Percentiles rank a stretch among this genome's conserved stretches.
Evolutionary conservation across 2,888 invertebrate genomes (phyloP).

Genomic region (Sinohyriopsis cumingii): DNA sequence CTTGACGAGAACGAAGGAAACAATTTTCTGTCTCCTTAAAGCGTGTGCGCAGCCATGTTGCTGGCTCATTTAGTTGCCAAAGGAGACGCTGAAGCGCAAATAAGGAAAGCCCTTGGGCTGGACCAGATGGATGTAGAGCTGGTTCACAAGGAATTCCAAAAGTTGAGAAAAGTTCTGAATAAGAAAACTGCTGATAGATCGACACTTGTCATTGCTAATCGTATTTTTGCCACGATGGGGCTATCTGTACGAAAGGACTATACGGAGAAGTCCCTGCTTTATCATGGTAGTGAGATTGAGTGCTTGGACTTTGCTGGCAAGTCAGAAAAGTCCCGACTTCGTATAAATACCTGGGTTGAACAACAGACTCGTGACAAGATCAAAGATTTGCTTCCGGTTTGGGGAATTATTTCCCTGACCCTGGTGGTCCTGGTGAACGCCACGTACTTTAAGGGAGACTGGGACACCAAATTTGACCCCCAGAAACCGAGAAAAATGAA

Average conservation of each 20-base stretch:
- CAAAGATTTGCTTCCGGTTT: conserved; percentile 80
- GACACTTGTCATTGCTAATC: conserved; percentile 32
- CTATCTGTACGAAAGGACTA: no score
- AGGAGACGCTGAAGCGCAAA: conserved; percentile 28
- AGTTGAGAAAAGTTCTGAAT: conserved; percentile 19
- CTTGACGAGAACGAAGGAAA: conserved; percentile 13
- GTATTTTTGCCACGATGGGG: no score
- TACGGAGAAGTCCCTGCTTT: no score
- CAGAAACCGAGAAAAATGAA: no score
- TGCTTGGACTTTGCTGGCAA: no score
- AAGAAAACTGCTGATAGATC: conserved; percentile 8
- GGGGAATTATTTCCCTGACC: no score
- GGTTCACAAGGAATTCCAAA: conserved; percentile 22
- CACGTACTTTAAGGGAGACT: no score
- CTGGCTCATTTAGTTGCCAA: conserved; percentile 35
- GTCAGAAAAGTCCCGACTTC: conserved; percentile 30
- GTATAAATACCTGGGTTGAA: conserved; percentile 88
- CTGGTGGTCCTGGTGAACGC: no score
- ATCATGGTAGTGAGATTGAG: no score
- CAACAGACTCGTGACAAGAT: conserved; percentile 87
- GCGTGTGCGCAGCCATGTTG: conserved; percentile 43
- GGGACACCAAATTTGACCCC: no score
- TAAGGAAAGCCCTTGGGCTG: conserved; percentile 22
- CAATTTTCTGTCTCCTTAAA: conserved; percentile 42
- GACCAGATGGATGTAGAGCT: conserved; percentile 1